Evolutionary conservation across 2,888 invertebrate species (phyloP).

Genomic region (Metacarcinus magister): DNA sequence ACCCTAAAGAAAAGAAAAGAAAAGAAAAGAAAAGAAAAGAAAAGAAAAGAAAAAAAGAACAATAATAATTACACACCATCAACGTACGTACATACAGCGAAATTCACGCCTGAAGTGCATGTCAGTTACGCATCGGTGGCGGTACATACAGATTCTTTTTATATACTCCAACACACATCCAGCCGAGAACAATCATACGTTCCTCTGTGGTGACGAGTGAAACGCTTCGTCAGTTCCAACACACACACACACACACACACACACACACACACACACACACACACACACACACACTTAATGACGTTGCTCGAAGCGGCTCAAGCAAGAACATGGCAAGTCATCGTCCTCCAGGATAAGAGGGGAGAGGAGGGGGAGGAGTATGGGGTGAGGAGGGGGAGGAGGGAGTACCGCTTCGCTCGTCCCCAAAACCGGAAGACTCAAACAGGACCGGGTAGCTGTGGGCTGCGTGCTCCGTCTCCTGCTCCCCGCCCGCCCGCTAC

Average conservation of each 20-base stretch:
- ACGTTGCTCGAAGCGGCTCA: neutral
- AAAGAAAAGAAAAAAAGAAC: neutral
- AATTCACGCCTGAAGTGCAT: neutral
- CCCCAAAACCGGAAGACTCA: constrained; percentile 47
- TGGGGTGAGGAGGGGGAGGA: neutral
- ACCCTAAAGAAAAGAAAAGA: neutral
- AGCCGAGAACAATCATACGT: neutral
- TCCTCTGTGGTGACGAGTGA: neutral
- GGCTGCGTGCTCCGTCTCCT: neutral
- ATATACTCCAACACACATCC: neutral
- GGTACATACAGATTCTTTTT: neutral
- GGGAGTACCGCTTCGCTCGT: neutral
- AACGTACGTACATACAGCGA: neutral
- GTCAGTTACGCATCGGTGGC: neutral
- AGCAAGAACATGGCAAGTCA: neutral
- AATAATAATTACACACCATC: neutral
- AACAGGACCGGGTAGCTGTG: neutral
- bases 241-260: neutral
- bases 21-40: too few species aligned
- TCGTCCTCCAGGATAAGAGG: constrained; percentile 16
- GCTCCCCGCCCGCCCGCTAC: neutral
- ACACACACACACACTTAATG: constrained; percentile 30
- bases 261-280: constrained; percentile 22
- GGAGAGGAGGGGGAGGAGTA: too few species aligned
- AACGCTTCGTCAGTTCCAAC: constrained; percentile 15